Evolutionary conservation across 2,113 vertebrate species (phyloP).

Genomic region (Zosterops lateralis): DNA sequence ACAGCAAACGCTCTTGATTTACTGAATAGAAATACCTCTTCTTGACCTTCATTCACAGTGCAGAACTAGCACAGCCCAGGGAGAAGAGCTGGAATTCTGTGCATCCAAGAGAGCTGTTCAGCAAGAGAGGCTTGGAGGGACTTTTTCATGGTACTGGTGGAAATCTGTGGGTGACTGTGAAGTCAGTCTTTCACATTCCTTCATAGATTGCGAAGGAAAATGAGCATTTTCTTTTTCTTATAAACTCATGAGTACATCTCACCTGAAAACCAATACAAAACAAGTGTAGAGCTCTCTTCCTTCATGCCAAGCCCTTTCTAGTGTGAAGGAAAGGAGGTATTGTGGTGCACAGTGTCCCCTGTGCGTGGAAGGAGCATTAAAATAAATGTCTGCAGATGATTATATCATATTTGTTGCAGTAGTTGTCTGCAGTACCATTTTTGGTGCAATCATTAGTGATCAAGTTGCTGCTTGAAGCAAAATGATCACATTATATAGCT

Average conservation of each 20-base stretch:
- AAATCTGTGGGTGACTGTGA: not conserved
- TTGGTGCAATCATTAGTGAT: not conserved
- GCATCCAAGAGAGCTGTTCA: not conserved
- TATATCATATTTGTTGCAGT: not conserved
- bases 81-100: not conserved
- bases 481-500: not conserved
- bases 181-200: not conserved
- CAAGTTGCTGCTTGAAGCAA: not conserved
- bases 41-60: not conserved
- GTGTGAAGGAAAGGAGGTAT: not conserved
- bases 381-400: not conserved
- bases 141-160: not conserved
- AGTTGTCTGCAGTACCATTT: not conserved
- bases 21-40: not conserved
- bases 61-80: not conserved
- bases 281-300: not conserved
- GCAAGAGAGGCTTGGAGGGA: not conserved
- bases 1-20: not conserved
- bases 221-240: fast-evolving
- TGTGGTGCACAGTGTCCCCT: fast-evolving
- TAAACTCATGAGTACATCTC: not conserved
- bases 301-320: not conserved
- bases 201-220: not conserved
- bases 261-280: not conserved
- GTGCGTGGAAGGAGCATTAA: not conserved